A percentile compares a stretch with the other conserved stretches of the same genome.
Evolutionary conservation across 2,113 vertebrate genomes (phyloP).

Genomic region (Malaclemys terrapin): DNA sequence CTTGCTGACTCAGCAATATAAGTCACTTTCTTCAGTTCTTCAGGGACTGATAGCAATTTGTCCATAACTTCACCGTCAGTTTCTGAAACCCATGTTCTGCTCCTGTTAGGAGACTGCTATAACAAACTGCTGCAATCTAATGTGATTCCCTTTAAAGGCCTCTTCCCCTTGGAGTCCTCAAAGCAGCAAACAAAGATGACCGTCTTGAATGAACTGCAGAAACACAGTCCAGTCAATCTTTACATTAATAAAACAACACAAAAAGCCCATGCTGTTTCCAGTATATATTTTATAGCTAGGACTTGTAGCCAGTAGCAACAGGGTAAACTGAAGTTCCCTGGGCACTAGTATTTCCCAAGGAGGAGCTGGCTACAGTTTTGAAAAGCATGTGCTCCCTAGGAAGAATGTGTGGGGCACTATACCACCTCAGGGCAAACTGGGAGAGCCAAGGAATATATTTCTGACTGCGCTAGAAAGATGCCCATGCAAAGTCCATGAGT

Average conservation of each 20-base stretch:
- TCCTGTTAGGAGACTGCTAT: background rate
- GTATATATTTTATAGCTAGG: background rate
- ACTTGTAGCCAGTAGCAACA: background rate
- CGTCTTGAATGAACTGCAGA: background rate
- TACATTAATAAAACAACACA: background rate
- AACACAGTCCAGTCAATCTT: background rate
- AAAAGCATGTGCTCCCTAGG: background rate
- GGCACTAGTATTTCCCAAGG: background rate
- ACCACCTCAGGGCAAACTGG: slow-evolving; percentile 30
- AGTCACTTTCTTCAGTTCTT: background rate
- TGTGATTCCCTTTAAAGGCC: background rate
- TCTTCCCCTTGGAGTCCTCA: background rate
- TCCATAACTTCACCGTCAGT: background rate
- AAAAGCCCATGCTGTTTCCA: background rate
- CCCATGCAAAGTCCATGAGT: slow-evolving; percentile 51
- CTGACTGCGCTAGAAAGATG: slow-evolving; percentile 57
- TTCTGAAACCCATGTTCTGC: background rate
- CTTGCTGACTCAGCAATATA: background rate
- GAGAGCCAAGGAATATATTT: slow-evolving; percentile 64
- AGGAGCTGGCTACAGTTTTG: background rate
- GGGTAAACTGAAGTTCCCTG: background rate
- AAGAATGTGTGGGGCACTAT: slow-evolving; percentile 13
- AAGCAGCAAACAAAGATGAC: background rate
- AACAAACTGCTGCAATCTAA: background rate
- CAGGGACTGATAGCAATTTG: background rate